Conservation (phyloP, 1,140 invertebrate genomes). For the Apis cerana region DNA sequence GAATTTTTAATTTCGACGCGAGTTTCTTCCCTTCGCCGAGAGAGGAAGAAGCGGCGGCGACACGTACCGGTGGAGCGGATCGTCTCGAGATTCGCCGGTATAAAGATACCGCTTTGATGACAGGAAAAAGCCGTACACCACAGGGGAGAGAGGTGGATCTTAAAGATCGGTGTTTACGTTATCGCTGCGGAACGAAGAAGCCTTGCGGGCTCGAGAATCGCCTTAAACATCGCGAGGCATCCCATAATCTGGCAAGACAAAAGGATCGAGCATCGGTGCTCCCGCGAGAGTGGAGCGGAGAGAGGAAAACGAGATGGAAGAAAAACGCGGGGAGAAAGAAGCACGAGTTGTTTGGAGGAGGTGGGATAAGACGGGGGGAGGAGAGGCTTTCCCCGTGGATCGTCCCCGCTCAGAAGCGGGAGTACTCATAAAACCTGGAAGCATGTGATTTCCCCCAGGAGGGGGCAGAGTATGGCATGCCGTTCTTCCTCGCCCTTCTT, state of each 20-base stretch:
- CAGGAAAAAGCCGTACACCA: not conserved
- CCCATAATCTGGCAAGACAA: conserved; percentile 68
- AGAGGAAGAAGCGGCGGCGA: not conserved
- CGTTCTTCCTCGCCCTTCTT: conserved; percentile 55
- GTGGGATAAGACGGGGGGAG: conserved; percentile 38
- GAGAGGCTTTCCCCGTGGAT: conserved; percentile 57
- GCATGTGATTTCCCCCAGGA: conserved; percentile 77
- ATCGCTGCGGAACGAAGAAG: not conserved
- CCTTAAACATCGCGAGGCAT: conserved; percentile 52
- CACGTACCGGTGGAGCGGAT: not conserved
- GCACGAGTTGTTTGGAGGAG: conserved; percentile 13
- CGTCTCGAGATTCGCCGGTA: not conserved
- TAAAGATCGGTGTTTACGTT: conserved; percentile 14
- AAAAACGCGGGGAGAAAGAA: conserved; percentile 28
- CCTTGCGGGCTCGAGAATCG: not conserved
- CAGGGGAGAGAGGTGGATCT: not conserved
- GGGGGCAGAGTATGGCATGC: conserved; percentile 64
- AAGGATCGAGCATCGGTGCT: conserved; percentile 63
- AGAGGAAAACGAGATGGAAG: conserved; percentile 20
- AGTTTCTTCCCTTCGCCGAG: not conserved
- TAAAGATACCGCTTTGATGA: not conserved
- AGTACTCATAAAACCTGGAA: conserved; percentile 75
- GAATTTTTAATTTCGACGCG: conserved; percentile 15
- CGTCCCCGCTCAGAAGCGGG: conserved; percentile 36
- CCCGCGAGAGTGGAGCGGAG: conserved; percentile 48